Conservation (phyloP, 1,140 invertebrate genomes). For the Lepidurus apus region DNA sequence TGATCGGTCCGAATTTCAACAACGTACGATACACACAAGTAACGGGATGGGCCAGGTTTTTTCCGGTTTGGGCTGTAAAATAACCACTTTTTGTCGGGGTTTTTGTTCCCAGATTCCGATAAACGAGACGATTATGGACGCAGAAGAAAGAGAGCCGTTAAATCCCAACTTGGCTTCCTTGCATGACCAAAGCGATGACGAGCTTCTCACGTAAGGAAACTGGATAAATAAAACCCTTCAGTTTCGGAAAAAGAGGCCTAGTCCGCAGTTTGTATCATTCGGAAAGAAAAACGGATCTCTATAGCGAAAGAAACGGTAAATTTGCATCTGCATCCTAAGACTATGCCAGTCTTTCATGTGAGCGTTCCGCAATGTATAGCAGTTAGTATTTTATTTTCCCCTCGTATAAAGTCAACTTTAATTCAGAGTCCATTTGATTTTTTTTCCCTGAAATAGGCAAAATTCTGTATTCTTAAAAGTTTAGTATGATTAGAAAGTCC, state of each 20-base stretch:
- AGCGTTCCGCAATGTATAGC: no score
- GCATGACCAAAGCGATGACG: conserved; percentile 17
- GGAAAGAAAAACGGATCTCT: not conserved
- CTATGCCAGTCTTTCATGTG: not conserved
- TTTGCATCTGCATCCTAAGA: not conserved
- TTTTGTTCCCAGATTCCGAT: not conserved
- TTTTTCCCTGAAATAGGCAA: no score
- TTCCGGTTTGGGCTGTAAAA: not conserved
- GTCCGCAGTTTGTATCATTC: not conserved
- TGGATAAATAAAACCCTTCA: not conserved
- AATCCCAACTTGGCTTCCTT: not conserved
- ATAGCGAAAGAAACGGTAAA: not conserved
- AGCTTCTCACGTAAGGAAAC: conserved; percentile 1
- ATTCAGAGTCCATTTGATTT: no score
- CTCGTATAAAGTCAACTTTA: no score
- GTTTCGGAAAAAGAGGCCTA: not conserved
- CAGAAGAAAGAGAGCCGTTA: not conserved
- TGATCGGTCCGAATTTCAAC: not conserved
- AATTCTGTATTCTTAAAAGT: no score
- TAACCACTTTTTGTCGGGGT: no score
- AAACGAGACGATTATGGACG: not conserved
- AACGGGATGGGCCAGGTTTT: not conserved
- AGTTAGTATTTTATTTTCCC: no score
- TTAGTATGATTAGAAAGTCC: not conserved
- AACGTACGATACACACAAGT: not conserved